Percentiles rank a stretch among this genome's conserved stretches.
Evolutionary conservation across 2,888 invertebrate genomes (phyloP).

Genomic region (Azorinus chamasolen): DNA sequence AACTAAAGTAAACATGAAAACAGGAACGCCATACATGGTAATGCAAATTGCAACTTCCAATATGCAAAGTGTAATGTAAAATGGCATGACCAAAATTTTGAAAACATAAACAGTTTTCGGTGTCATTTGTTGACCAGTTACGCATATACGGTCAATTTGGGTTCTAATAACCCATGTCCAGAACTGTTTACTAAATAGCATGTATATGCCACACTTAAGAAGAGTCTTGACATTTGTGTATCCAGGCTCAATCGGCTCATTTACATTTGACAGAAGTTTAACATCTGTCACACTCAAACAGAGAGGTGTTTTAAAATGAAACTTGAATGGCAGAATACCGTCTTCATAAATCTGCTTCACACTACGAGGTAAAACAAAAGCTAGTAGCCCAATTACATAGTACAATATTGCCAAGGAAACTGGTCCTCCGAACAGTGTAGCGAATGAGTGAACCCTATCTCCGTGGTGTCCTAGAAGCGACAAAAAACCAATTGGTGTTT

Average conservation of each 20-base stretch:
- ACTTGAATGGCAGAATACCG: slow-evolving; percentile 19
- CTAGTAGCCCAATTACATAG: slow-evolving; percentile 20
- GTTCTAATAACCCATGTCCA: slow-evolving; percentile 35
- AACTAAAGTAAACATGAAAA: slow-evolving; percentile 25
- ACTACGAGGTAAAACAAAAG: slow-evolving; percentile 39
- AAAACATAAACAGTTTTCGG: neutral
- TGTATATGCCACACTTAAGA: slow-evolving; percentile 40
- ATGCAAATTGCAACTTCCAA: slow-evolving; percentile 31
- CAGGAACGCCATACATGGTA: slow-evolving; percentile 32
- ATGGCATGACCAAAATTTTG: neutral
- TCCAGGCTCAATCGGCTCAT: slow-evolving; percentile 14
- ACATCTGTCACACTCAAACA: slow-evolving; percentile 29
- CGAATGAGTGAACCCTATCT: slow-evolving; percentile 21
- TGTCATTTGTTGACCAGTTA: no score
- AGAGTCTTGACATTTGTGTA: slow-evolving; percentile 27
- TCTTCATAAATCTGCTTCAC: slow-evolving; percentile 32
- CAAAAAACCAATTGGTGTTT: slow-evolving; percentile 43
- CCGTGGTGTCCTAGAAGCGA: slow-evolving; percentile 21
- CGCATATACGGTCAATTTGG: slow-evolving; percentile 10
- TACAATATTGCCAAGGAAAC: slow-evolving; percentile 15
- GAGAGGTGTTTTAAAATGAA: slow-evolving; percentile 17
- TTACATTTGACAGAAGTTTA: slow-evolving; percentile 20
- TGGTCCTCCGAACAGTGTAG: slow-evolving; percentile 37
- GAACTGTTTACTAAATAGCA: slow-evolving; percentile 36
- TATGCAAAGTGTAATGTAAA: slow-evolving; percentile 31